phyloP scores from a whole-genome alignment of 2,888 invertebrate species.

The Muschampia plurimacula region DNA sequence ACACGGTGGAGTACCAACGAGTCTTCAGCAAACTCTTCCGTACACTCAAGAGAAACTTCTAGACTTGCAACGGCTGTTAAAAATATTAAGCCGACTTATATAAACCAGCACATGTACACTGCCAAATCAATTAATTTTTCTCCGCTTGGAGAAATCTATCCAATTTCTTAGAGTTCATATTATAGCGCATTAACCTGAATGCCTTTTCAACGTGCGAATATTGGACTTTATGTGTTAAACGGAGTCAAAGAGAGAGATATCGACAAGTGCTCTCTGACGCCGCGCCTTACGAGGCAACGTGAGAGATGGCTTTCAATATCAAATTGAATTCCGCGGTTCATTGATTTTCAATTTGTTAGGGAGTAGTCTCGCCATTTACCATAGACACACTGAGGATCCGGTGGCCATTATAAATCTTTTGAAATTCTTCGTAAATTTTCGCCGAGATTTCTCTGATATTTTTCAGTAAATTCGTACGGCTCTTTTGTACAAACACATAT shows the following conservation, averaged over 20 bases:
- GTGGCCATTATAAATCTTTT: slow-evolving; percentile 74
- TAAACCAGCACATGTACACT: slow-evolving; percentile 15
- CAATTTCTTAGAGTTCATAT: slow-evolving; percentile 51
- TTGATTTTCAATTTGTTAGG: slow-evolving; percentile 87
- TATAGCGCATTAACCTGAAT: slow-evolving; percentile 50
- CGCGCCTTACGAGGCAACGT: slow-evolving; percentile 62
- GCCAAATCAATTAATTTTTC: slow-evolving; percentile 32
- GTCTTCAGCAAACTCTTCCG: slow-evolving; percentile 9
- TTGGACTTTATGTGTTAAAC: slow-evolving; percentile 69
- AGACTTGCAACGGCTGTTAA: slow-evolving; percentile 14
- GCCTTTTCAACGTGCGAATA: slow-evolving; percentile 58
- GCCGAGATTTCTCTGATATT: slow-evolving; percentile 33
- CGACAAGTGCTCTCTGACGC: slow-evolving; percentile 67
- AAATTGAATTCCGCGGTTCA: slow-evolving; percentile 90
- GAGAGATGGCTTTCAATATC: slow-evolving; percentile 87
- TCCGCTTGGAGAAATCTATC: slow-evolving; percentile 17
- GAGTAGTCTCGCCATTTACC: slow-evolving; percentile 79
- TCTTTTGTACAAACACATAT: slow-evolving; percentile 21
- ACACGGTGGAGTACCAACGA: slow-evolving; percentile 14
- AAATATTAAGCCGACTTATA: slow-evolving; percentile 30
- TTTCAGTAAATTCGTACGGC: slow-evolving; percentile 19
- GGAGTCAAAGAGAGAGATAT: slow-evolving; percentile 75
- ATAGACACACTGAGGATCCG: slow-evolving; percentile 69
- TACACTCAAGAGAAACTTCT: slow-evolving; percentile 12
- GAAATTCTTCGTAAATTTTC: slow-evolving; percentile 35